A percentile compares a stretch with the other conserved stretches of the same genome.
phyloP scores from a whole-genome alignment of 2,797 vertebrate species.

The Scomberomorus guttatus region DNA sequence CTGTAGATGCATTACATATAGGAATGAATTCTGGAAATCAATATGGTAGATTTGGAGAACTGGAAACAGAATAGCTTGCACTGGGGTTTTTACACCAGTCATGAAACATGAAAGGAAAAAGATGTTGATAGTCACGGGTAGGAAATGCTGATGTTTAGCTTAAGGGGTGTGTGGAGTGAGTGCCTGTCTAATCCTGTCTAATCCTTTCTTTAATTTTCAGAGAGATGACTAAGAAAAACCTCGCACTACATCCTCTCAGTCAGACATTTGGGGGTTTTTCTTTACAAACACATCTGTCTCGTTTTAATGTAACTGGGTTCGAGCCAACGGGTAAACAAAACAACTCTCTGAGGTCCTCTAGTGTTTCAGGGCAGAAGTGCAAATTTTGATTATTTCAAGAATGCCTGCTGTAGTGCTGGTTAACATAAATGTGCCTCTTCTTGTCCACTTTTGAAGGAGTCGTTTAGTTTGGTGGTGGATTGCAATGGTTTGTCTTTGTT shows the following conservation, averaged over 20 bases:
- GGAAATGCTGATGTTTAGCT: constrained; percentile 47
- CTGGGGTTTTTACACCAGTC: background rate
- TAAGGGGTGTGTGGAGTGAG: constrained; percentile 2
- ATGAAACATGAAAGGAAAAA: constrained; percentile 26
- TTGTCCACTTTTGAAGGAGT: background rate
- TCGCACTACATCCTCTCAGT: constrained; percentile 12
- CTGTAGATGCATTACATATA: background rate
- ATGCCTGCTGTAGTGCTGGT: background rate
- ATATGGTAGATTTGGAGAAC: background rate
- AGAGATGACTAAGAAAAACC: constrained; percentile 65
- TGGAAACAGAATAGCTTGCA: background rate
- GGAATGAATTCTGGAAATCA: background rate
- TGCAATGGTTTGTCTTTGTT: background rate
- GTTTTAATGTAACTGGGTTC: background rate
- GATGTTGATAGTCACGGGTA: constrained; percentile 4
- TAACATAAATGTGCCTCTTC: background rate
- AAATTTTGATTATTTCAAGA: background rate
- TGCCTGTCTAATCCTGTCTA: constrained; percentile 1
- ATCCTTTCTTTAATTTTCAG: constrained; percentile 42
- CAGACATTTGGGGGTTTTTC: constrained; percentile 17
- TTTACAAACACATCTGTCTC: constrained; percentile 40
- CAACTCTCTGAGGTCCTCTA: constrained; percentile 62
- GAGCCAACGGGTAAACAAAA: constrained; percentile 15
- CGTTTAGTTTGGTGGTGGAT: background rate
- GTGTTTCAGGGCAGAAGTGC: constrained; percentile 30